Percentiles rank a stretch among this genome's conserved stretches.
These are phyloP conservation scores for Achatina immaculata DNA, from an alignment of 1,140 invertebrate species.

Conservation along the genomic window DNA sequence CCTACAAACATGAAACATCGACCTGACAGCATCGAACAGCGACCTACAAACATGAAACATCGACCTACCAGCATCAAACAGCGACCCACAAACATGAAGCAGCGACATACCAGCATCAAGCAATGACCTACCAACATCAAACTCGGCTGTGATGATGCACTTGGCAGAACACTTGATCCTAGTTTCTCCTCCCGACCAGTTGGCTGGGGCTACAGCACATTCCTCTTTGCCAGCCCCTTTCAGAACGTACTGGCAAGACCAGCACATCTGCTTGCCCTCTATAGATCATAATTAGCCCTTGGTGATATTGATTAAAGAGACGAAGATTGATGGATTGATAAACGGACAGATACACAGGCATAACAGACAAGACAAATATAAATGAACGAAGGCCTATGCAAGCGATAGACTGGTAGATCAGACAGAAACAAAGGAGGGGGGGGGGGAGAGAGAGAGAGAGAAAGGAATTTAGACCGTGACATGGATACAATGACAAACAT, in stretches of 20 bases:
- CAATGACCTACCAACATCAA: slow-evolving; percentile 12
- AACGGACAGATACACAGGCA: not conserved
- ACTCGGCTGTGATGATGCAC: slow-evolving; percentile 21
- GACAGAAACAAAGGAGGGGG: not conserved
- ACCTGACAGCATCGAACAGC: too few relatives aligned
- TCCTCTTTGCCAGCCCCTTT: slow-evolving; percentile 1
- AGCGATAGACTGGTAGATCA: not conserved
- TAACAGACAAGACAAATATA: not conserved
- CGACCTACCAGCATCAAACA: too few relatives aligned
- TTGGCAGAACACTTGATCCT: slow-evolving; percentile 7
- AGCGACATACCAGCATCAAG: too few relatives aligned
- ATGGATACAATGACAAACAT: not conserved
- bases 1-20: too few relatives aligned
- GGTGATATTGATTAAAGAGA: not conserved
- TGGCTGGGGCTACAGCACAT: not conserved
- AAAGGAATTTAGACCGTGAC: not conserved
- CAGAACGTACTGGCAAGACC: slow-evolving; percentile 18
- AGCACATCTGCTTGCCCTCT: slow-evolving; percentile 26
- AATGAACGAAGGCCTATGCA: not conserved
- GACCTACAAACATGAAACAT: too few relatives aligned
- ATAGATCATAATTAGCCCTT: not conserved
- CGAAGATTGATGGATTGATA: not conserved
- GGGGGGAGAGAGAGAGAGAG: not conserved
- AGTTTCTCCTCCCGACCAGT: slow-evolving; percentile 24
- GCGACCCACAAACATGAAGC: too few relatives aligned